A percentile compares a stretch with the other conserved stretches of the same genome.
These are phyloP conservation scores for Entomobrya proxima DNA, from an alignment of 2,888 invertebrate species.

Conservation along the genomic window DNA sequence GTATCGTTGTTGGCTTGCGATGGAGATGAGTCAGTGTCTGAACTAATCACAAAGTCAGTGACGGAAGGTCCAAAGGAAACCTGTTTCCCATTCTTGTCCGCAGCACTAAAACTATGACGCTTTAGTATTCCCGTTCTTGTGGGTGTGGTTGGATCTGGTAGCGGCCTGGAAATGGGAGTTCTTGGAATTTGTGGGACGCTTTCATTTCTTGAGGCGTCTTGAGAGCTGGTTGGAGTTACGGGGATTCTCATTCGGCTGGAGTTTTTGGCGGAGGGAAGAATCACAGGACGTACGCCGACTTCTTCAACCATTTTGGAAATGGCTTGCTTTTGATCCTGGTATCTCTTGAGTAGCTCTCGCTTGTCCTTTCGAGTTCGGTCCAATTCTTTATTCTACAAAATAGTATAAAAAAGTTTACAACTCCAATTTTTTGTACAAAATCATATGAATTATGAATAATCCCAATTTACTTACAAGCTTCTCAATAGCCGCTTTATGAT, in stretches of 20 bases:
- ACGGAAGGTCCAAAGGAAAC: constrained; percentile 32
- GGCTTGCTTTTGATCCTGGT: constrained; percentile 33
- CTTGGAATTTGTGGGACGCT: not conserved
- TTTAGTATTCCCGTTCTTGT: constrained; percentile 38
- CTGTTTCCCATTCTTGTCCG: not conserved
- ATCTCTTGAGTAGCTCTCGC: not conserved
- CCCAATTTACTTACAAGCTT: no score
- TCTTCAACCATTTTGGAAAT: constrained; percentile 48
- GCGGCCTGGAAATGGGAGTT: not conserved
- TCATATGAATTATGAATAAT: no score
- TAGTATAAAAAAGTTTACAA: constrained; percentile 8
- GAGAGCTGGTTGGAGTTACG: no score
- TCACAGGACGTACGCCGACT: constrained; percentile 27
- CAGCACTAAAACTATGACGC: not conserved
- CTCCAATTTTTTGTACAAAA: no score
- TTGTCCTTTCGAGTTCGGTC: not conserved
- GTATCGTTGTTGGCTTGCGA: not conserved
- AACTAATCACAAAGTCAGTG: constrained; percentile 1
- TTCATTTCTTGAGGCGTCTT: not conserved
- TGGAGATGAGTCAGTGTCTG: constrained; percentile 12
- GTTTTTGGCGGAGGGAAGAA: constrained; percentile 15
- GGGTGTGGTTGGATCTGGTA: not conserved
- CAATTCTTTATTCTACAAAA: not conserved
- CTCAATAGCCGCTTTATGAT: no score
- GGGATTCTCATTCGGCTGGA: not conserved